phyloP scores from a whole-genome alignment of 2,888 invertebrate genomes.

The Creontiades dilutus region DNA sequence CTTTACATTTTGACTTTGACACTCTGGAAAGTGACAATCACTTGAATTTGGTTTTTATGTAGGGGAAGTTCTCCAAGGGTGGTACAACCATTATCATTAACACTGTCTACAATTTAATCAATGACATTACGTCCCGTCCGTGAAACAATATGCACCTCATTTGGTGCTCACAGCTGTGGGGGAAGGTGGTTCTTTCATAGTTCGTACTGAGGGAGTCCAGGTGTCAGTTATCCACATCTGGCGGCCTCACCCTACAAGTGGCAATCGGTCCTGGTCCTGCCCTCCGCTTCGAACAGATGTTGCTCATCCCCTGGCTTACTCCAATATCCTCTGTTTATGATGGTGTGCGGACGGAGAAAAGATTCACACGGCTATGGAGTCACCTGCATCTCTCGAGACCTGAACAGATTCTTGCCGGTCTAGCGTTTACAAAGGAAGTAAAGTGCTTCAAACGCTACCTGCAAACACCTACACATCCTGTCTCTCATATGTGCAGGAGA shows the following conservation, averaged over 20 bases:
- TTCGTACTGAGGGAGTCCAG: neutral
- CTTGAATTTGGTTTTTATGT: too few relatives aligned
- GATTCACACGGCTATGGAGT: slow-evolving; percentile 24
- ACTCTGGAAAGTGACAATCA: too few relatives aligned
- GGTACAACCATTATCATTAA: too few relatives aligned
- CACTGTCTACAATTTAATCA: too few relatives aligned
- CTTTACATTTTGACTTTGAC: too few relatives aligned
- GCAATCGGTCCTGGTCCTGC: neutral
- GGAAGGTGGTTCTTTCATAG: neutral
- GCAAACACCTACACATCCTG: neutral
- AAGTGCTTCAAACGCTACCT: neutral
- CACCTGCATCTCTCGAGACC: slow-evolving; percentile 1
- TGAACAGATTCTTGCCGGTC: neutral
- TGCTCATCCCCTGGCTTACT: neutral
- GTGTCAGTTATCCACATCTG: slow-evolving; percentile 12
- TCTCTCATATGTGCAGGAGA: too few relatives aligned
- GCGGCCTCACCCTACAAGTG: slow-evolving; percentile 14
- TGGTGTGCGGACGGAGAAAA: neutral
- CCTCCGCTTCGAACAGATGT: neutral
- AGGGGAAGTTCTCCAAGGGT: too few relatives aligned
- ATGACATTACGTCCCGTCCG: too few relatives aligned
- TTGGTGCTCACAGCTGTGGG: neutral
- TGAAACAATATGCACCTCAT: neutral
- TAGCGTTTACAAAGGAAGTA: neutral
- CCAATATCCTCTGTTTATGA: neutral